Percentiles rank a stretch among this genome's conserved stretches.
These are phyloP conservation scores for Microcebus ravelobensis DNA, from an alignment of 2,113 vertebrate genomes.

Conservation along the genomic window DNA sequence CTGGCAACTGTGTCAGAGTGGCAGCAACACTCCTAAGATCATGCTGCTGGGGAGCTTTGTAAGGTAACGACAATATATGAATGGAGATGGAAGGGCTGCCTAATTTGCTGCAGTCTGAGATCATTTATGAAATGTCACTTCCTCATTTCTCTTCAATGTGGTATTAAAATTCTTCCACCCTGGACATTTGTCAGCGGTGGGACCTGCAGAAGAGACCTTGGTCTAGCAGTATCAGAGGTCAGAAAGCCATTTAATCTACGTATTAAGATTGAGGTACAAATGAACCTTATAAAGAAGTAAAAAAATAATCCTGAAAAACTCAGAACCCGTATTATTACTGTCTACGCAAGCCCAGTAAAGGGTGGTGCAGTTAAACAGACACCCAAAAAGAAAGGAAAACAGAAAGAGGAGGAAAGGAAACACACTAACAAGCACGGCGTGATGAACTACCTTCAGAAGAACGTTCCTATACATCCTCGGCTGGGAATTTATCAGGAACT, in stretches of 20 bases:
- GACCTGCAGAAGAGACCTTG: neutral
- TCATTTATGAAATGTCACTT: neutral
- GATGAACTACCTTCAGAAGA: neutral
- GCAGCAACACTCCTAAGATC: neutral
- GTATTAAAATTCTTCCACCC: neutral
- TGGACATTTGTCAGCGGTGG: neutral
- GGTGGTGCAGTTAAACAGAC: neutral
- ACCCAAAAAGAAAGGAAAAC: neutral
- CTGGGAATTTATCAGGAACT: constrained; percentile 10
- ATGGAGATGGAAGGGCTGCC: neutral
- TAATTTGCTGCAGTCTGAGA: neutral
- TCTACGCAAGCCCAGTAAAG: neutral
- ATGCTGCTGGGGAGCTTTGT: neutral
- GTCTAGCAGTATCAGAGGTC: neutral
- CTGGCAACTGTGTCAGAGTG: neutral
- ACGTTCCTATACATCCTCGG: neutral
- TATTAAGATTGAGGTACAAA: neutral
- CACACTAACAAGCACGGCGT: neutral
- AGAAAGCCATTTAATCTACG: neutral
- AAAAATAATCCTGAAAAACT: neutral
- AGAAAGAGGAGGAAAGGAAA: neutral
- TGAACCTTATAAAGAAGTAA: neutral
- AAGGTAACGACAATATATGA: neutral
- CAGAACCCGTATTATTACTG: neutral
- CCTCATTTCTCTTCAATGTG: neutral